Base-by-base conservation (phyloP, 2,797 vertebrate genomes). In the Rhadinocentrus ornatus region DNA sequence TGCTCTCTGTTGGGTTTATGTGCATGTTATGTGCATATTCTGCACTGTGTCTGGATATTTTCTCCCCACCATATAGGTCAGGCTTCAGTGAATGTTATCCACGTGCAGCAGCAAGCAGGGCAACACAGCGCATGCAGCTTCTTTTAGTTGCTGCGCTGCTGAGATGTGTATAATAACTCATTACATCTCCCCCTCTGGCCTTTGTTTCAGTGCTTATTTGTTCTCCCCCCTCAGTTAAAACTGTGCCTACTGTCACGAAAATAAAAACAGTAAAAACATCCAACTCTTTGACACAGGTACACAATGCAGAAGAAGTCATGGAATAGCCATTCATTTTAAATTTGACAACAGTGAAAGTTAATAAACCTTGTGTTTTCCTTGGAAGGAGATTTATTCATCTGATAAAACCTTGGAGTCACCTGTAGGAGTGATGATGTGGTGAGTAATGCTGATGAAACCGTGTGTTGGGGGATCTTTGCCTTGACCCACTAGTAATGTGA, bases 111-210 rank as follows among this genome's bases (percentile, higher is more conserved):
- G 75, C 1, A 7, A 44, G 62, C 55, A 74, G 37, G 9, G 57
- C 82, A 73, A 60, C 12, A 15, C 69, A 32, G 48, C 67, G 48
- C 27, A 54, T 29, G 24, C 64, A 66, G 64, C 59, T 58, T 75
- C 67, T 29, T 76, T 66, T 69, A 68, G 72, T 71, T 41, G 64
- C 72, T 73, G 70, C n/a, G 31, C 67, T 64, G 71, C 68, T 71
- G 37, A n/a, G 32, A 66, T 78, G 68, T 74, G 74, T 66, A 71
- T 79, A 63, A 88, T 69, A 78, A 78, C 53, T 83, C 74, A 80
- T 84, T 71, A 71, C 32, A 2, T 79, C 62, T 58, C 52, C 66
- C 73, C 81, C 78, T 68, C 76, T 57, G 66, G 83, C 46, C 53
- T 39, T 74, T 56, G 71, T 67, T 73, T 72, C 66, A 68, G 11